Conservation (phyloP, 2,888 invertebrate genomes). For the Neoscelio sp. region DNA sequence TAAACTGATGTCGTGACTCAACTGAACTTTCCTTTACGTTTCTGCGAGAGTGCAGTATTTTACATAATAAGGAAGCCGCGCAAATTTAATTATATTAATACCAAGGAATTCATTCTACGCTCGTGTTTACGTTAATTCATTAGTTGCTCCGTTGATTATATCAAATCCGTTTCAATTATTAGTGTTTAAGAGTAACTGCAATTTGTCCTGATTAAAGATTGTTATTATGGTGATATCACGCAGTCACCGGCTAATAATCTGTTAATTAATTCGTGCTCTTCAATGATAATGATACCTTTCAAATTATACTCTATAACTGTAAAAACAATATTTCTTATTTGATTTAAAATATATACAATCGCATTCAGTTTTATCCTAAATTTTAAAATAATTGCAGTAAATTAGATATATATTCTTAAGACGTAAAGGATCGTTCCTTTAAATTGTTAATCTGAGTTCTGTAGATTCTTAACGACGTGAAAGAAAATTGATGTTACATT, state of each 20-base stretch:
- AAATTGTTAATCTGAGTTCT: too few species aligned
- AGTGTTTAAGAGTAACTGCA: not conserved
- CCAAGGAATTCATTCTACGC: slow-evolving; percentile 34
- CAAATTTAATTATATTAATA: slow-evolving; percentile 57
- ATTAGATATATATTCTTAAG: too few species aligned
- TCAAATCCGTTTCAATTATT: slow-evolving; percentile 18
- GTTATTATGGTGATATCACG: not conserved
- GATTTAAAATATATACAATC: too few species aligned
- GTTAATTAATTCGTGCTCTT: too few species aligned
- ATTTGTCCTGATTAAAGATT: not conserved
- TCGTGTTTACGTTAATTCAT: slow-evolving; percentile 35
- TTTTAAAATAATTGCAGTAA: too few species aligned
- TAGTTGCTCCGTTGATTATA: slow-evolving; percentile 11
- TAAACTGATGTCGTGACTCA: slow-evolving; percentile 61
- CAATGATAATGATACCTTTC: too few species aligned
- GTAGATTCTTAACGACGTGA: too few species aligned
- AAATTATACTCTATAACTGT: too few species aligned
- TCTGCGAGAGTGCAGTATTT: slow-evolving; percentile 53
- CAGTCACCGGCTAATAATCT: not conserved
- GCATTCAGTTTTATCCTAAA: too few species aligned
- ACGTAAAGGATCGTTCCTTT: too few species aligned
- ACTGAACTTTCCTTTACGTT: slow-evolving; percentile 64
- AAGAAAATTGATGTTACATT: too few species aligned
- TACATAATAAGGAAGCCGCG: slow-evolving; percentile 62
- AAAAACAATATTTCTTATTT: too few species aligned